Conservation (phyloP, 2,797 vertebrate genomes). For the Diceros bicornis region DNA sequence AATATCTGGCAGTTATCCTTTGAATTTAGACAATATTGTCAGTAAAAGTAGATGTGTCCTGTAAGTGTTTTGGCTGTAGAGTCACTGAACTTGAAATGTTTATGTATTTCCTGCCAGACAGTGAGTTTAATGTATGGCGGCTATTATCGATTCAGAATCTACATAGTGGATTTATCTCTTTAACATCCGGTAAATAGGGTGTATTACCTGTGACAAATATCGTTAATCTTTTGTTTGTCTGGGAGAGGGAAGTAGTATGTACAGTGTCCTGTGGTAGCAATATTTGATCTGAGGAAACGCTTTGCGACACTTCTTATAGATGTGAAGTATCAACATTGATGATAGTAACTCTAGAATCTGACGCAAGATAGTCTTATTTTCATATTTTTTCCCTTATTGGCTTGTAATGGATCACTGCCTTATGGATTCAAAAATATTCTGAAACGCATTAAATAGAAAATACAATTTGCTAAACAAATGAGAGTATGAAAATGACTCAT, state of each 20-base stretch:
- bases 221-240: neutral
- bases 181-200: neutral
- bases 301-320: neutral
- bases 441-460: constrained; percentile 44
- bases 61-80: neutral
- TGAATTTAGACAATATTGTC: neutral
- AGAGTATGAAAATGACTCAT: neutral
- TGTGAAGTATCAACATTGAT: neutral
- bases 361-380: neutral
- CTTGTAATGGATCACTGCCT: neutral
- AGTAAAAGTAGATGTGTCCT: neutral
- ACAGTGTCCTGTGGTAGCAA: neutral
- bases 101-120: neutral
- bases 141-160: neutral
- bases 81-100: neutral
- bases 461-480: neutral
- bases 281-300: neutral
- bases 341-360: neutral
- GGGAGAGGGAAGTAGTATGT: neutral
- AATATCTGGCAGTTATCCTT: neutral
- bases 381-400: neutral
- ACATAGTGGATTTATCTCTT: neutral
- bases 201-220: neutral
- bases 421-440: neutral
- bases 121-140: neutral